These are phyloP conservation scores for Otocyon megalotis DNA, from an alignment of 2,113 vertebrate species.

Conservation along the genomic window DNA sequence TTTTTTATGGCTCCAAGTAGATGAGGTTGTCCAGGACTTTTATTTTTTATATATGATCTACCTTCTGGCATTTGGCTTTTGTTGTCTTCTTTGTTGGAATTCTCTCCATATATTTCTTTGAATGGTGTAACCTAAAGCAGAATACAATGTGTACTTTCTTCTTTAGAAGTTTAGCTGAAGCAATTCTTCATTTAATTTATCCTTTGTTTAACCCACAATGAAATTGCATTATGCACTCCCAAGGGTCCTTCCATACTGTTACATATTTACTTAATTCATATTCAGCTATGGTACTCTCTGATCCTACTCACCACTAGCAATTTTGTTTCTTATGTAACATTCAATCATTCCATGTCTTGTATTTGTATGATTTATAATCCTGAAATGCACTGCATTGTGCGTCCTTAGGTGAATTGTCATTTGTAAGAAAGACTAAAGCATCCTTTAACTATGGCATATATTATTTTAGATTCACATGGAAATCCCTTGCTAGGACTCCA, in stretches of 20 bases:
- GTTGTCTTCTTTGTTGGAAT: neutral
- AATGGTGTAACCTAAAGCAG: neutral
- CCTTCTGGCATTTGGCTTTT: neutral
- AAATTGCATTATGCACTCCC: neutral
- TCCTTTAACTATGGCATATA: neutral
- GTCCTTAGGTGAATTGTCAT: neutral
- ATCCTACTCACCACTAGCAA: neutral
- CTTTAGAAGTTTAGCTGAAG: slow-evolving; percentile 8
- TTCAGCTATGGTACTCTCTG: neutral
- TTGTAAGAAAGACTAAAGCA: neutral
- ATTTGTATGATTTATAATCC: neutral
- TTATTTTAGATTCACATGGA: neutral
- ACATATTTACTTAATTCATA: neutral
- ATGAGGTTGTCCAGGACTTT: neutral
- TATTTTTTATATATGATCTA: neutral
- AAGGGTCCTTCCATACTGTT: neutral
- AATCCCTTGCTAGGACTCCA: neutral
- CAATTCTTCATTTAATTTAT: neutral
- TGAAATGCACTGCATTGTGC: neutral
- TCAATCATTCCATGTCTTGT: neutral
- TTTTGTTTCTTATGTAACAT: neutral
- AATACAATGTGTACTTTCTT: neutral
- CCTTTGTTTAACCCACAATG: neutral
- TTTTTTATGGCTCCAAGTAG: neutral
- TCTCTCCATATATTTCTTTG: neutral